Evolutionary conservation across 2,888 invertebrate species (phyloP).

Genomic region (Rotaria macrura): DNA sequence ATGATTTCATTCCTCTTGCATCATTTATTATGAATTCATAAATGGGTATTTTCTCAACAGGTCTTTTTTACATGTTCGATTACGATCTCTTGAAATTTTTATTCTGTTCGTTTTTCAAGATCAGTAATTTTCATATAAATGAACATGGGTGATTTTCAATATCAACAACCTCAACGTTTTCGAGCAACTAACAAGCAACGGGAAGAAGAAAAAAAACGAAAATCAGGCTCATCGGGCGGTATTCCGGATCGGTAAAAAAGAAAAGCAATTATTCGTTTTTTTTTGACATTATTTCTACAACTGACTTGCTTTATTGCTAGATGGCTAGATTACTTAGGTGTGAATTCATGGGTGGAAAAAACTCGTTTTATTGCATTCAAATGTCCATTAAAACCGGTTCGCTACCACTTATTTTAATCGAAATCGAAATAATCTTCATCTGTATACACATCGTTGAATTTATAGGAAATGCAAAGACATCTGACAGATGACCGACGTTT

Average conservation of each 20-base stretch:
- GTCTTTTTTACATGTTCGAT: not conserved
- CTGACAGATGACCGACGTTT: not conserved
- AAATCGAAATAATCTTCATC: too few species aligned
- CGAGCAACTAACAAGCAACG: not conserved
- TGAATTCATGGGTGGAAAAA: not conserved
- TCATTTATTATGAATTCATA: not conserved
- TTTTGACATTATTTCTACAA: not conserved
- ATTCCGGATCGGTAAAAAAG: not conserved
- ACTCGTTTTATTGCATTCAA: conserved; percentile 26
- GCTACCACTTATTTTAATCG: not conserved
- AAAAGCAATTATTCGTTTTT: not conserved
- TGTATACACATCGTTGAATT: not conserved
- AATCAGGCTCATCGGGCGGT: not conserved
- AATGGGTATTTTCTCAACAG: too few species aligned
- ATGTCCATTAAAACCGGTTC: conserved; percentile 25
- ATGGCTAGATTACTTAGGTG: conserved; percentile 12
- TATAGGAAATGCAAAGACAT: conserved; percentile 12
- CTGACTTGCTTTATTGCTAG: not conserved
- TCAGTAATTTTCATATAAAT: not conserved
- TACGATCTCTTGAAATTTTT: not conserved
- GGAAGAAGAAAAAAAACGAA: not conserved
- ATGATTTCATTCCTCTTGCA: not conserved
- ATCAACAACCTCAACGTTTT: not conserved
- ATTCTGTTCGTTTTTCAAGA: not conserved
- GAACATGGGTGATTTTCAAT: not conserved